Evolutionary conservation across 2,888 invertebrate genomes (phyloP), one percentile per base, ranked within the genome.

Genomic region (Nomada goodeniana): DNA sequence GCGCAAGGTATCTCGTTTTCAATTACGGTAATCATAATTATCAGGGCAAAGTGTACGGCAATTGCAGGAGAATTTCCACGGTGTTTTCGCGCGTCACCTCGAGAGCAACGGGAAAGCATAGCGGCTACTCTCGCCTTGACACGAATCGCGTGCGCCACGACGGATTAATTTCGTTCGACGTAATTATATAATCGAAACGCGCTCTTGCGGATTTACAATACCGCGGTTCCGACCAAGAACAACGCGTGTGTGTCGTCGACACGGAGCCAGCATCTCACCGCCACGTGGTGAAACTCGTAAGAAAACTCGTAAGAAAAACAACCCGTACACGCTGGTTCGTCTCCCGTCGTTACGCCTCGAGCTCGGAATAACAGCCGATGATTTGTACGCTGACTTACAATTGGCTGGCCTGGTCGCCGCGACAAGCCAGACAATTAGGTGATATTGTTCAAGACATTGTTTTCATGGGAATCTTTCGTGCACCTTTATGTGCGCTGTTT

Each of bases 161-260:
- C 85, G 89, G 90, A 91, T 91, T 91, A 91, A 92, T 91, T 92
- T 92, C 89, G 91, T 90, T 89, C 86, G 82, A 86, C 65, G 73
- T 90, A 91, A 91, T 92, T 91, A 89, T 88, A 88, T 91, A 92
- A 91, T 87, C 88, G 74, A 88, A 89, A 88, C 85, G 83, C 75
- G 68, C 73, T 83, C 82, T 86, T 78, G 84, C 61, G 82, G 80
- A 88, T 88, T 90, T 82, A 71, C 77, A 81, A 86, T 86, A 87
- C 67, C 84, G 79, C 78, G 82, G 69, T 59, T 36, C 52, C 61
- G 57, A 67, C 69, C 65, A 67, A 81, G 64, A 75, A 61, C 80
- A 64, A 80, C 70, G 71, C 44, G 67, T 64, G 57, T 68, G 81
- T 71, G 53, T 76, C 59, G 77, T 44, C 53, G 55, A 26, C 29